These are phyloP conservation scores for Adoxophyes honmai DNA, from an alignment of 1,140 invertebrate genomes.

Conservation along the genomic window DNA sequence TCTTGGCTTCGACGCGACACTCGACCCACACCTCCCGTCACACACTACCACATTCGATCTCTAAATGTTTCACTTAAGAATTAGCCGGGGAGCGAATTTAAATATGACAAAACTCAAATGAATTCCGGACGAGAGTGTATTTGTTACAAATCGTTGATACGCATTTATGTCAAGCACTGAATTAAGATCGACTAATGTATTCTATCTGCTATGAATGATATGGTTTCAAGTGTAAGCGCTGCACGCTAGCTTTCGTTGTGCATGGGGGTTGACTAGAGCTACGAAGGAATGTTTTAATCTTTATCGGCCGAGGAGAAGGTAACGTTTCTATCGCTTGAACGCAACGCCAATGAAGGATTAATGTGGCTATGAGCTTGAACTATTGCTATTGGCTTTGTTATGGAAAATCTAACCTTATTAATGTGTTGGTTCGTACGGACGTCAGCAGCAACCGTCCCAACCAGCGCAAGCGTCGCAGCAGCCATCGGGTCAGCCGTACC, in stretches of 20 bases:
- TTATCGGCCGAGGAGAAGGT: slow-evolving; percentile 54
- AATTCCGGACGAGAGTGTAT: slow-evolving; percentile 20
- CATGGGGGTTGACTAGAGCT: slow-evolving; percentile 70
- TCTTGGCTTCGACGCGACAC: slow-evolving; percentile 68
- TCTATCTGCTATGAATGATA: slow-evolving; percentile 57
- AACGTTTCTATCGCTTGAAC: slow-evolving; percentile 64
- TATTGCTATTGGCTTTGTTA: slow-evolving; percentile 70
- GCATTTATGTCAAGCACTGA: slow-evolving; percentile 33
- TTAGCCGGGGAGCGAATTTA: slow-evolving; percentile 1
- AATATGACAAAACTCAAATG: slow-evolving; percentile 12
- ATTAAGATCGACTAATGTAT: slow-evolving; percentile 25
- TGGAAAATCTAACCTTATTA: slow-evolving; percentile 77
- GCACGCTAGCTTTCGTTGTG: slow-evolving; percentile 76
- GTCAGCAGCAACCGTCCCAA: slow-evolving; percentile 77
- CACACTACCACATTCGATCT: slow-evolving; percentile 18
- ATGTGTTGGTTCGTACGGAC: slow-evolving; percentile 77
- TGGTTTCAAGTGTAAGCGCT: slow-evolving; percentile 63
- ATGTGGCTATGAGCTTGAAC: slow-evolving; percentile 63
- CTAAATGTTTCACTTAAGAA: slow-evolving; percentile 8
- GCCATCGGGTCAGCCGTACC: slow-evolving; percentile 73
- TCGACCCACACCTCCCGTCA: slow-evolving; percentile 17
- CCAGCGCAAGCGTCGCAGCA: slow-evolving; percentile 78
- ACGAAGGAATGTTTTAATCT: slow-evolving; percentile 63
- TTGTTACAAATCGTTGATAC: slow-evolving; percentile 34
- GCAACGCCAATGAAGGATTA: slow-evolving; percentile 49